phyloP scores from a whole-genome alignment of 2,888 invertebrate species.

The Xanthorhoe spadicearia region DNA sequence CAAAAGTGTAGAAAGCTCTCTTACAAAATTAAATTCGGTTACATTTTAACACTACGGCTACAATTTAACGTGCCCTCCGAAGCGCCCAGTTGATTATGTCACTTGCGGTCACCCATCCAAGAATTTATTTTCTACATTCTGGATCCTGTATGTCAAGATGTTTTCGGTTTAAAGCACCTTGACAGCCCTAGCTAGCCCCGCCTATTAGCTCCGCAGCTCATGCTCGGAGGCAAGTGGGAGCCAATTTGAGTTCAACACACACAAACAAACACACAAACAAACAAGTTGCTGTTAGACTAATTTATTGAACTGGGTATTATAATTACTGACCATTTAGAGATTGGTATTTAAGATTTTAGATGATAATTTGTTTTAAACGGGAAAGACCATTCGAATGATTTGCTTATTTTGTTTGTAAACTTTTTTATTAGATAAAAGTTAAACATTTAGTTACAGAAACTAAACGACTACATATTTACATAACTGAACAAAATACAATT shows the following conservation, averaged over 20 bases:
- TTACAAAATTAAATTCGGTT: too few species aligned
- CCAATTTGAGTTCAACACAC: constrained; percentile 70
- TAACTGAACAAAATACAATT: too few species aligned
- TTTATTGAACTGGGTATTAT: constrained; percentile 24
- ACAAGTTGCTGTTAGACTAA: constrained; percentile 15
- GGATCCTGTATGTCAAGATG: not conserved
- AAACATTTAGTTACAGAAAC: too few species aligned
- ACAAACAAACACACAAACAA: constrained; percentile 40
- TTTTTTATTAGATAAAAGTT: too few species aligned
- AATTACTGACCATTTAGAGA: constrained; percentile 19
- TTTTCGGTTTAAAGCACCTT: constrained; percentile 9
- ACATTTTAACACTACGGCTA: too few species aligned
- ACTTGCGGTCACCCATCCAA: too few species aligned
- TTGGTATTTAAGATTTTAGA: constrained; percentile 11
- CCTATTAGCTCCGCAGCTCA: constrained; percentile 69
- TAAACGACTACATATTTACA: too few species aligned
- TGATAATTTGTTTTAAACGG: constrained; percentile 17
- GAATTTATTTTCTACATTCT: too few species aligned
- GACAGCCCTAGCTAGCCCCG: constrained; percentile 69
- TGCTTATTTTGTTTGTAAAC: too few species aligned
- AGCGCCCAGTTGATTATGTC: too few species aligned
- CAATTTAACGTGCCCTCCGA: too few species aligned
- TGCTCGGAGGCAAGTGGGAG: constrained; percentile 75
- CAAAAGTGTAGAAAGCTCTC: too few species aligned
- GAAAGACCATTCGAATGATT: not conserved